Evolutionary conservation across 2,888 invertebrate species (phyloP).

Genomic region (Ophion costatus): DNA sequence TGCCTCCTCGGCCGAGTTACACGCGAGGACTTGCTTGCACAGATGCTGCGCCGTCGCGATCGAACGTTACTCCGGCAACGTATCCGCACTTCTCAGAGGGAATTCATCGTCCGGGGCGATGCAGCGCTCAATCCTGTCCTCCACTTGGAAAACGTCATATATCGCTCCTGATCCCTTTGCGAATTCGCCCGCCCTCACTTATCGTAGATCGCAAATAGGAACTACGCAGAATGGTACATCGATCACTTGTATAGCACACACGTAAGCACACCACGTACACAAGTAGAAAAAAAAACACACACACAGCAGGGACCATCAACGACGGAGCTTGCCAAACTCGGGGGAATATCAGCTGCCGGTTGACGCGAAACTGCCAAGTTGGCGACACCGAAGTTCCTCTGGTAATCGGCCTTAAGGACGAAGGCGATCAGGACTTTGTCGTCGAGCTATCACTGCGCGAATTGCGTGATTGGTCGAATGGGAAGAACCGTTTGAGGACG

Average conservation of each 20-base stretch:
- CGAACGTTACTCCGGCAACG: too few relatives aligned
- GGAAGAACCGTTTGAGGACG: too few relatives aligned
- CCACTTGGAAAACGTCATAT: constrained; percentile 14
- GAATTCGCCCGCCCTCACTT: constrained; percentile 30
- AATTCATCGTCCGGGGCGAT: too few relatives aligned
- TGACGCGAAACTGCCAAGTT: not conserved
- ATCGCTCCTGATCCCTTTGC: constrained; percentile 10
- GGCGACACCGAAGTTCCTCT: too few relatives aligned
- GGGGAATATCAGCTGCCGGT: not conserved
- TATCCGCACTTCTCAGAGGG: too few relatives aligned
- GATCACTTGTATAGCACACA: constrained; percentile 23
- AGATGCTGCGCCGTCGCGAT: not conserved
- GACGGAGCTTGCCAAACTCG: not conserved
- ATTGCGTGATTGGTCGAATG: too few relatives aligned
- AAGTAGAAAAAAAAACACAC: not conserved
- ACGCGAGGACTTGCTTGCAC: not conserved
- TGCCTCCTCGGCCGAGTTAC: not conserved
- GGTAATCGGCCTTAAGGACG: too few relatives aligned
- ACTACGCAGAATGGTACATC: constrained; percentile 19
- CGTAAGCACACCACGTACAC: not conserved
- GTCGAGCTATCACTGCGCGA: too few relatives aligned
- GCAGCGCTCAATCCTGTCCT: not conserved
- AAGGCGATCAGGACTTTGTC: too few relatives aligned
- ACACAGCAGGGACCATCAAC: not conserved
- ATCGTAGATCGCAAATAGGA: constrained; percentile 20